These are phyloP conservation scores for Heptranchias perlo DNA, from an alignment of 2,113 vertebrate genomes.

Conservation along the genomic window DNA sequence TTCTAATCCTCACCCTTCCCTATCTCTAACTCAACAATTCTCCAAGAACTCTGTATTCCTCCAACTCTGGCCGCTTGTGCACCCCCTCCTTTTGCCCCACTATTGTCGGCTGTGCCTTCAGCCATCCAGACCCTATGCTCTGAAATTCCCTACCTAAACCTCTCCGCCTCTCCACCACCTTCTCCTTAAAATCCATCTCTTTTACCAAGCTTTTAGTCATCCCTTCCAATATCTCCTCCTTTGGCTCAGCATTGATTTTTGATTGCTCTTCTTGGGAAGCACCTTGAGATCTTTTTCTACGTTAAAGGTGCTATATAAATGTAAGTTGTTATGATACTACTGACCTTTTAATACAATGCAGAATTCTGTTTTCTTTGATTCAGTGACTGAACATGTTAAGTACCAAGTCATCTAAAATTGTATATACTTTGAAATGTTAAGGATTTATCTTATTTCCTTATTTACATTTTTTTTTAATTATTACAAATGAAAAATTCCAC, in stretches of 20 bases:
- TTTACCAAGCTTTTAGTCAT: background rate
- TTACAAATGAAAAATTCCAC: background rate
- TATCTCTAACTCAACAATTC: background rate
- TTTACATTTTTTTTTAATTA: background rate
- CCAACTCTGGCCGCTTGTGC: background rate
- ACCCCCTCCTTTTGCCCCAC: background rate
- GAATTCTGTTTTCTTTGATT: background rate
- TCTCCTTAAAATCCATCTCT: background rate
- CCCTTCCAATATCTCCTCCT: background rate
- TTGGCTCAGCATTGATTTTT: background rate
- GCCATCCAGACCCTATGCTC: background rate
- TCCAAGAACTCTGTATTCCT: background rate
- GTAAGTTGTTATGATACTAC: background rate
- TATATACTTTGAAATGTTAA: slow-evolving; percentile 19
- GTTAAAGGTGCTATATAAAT: background rate
- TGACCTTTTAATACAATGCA: background rate
- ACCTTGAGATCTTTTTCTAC: background rate
- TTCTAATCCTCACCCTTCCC: background rate
- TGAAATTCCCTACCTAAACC: background rate
- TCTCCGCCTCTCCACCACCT: background rate
- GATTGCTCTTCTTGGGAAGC: background rate
- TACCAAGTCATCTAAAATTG: background rate
- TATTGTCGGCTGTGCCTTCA: background rate
- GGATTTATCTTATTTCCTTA: background rate
- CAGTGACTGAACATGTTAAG: background rate